Base-by-base conservation (phyloP, 1,140 invertebrate genomes). In the Nylanderia fulva region DNA sequence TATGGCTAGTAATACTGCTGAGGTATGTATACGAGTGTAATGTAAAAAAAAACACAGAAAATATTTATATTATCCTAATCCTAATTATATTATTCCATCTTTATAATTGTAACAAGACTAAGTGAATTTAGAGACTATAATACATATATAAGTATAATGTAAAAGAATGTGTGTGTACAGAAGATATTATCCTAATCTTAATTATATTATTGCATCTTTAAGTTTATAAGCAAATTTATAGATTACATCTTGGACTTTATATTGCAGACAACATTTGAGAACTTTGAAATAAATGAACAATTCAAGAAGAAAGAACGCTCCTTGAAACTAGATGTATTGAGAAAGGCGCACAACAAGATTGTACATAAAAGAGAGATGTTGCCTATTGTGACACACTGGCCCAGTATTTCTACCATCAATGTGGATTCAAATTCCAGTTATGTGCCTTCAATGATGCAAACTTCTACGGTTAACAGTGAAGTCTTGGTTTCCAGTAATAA, bases 401-500 rank as follows among this genome's bases (percentile, higher is more conserved):
- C 91, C 0, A 91, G 77, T 58, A 33, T 87, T 7, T 93, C 93
- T 0, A 92, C 83, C 33, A 92, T 91, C 29, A 80, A 91, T 66
- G 42, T 58, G 13, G 88, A 92, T 69, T 21, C 82, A 0, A 84
- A 92, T 33, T 83, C 64, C 0, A 89, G 63, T 42, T 80, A 21
- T 21, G 21, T 42, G 7, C 33, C 29, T 21, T n/a, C 63, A 21
- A 82, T 52, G 0, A 33, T 61, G 15, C 85, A 88, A 27, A 42
- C 39, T 21, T 91, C 80, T 7, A 66, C 7, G n/a, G 45, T 79
- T 2, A 85, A 72, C 6, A 93, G 89, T 45, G 92, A 93, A 36
- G 72, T 94, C 33, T 58, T 93, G 11, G 75, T 91, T 3, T 93
- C 90, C 0, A 92, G 92, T 54, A 84, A 63, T 0, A 92, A 93